A percentile compares a stretch with the other conserved stretches of the same genome.
phyloP scores from a whole-genome alignment of 2,888 invertebrate genomes.

The Cistogaster globosa region DNA sequence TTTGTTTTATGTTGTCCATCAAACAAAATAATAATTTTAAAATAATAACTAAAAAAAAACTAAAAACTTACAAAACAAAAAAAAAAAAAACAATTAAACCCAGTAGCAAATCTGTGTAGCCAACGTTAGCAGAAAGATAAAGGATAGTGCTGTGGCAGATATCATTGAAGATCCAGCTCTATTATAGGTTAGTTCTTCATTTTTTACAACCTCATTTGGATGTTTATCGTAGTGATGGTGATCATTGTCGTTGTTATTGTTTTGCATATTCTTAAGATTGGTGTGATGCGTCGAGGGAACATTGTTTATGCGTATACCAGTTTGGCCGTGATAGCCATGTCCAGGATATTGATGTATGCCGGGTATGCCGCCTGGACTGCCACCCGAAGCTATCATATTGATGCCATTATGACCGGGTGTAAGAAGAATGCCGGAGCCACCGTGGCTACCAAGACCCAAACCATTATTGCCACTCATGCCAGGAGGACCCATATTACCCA shows the following conservation, averaged over 20 bases:
- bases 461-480: slow-evolving; percentile 61
- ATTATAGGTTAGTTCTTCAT: slow-evolving; percentile 93
- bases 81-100: slow-evolving; percentile 47
- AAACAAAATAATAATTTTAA: slow-evolving; percentile 15
- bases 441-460: slow-evolving; percentile 69
- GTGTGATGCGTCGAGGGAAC: slow-evolving; percentile 81
- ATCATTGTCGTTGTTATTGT: slow-evolving; percentile 77
- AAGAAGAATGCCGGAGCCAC: slow-evolving; percentile 75
- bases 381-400: slow-evolving; percentile 77
- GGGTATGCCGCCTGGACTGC: slow-evolving; percentile 73
- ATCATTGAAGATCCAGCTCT: slow-evolving; percentile 79
- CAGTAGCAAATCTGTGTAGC: slow-evolving; percentile 60
- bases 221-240: slow-evolving; percentile 91
- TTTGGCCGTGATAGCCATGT: slow-evolving; percentile 76
- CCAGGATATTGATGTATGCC: slow-evolving; percentile 72
- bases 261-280: slow-evolving; percentile 77
- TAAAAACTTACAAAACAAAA: background rate
- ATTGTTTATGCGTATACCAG: slow-evolving; percentile 82
- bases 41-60: slow-evolving; percentile 20
- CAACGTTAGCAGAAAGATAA: slow-evolving; percentile 66
- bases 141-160: slow-evolving; percentile 62
- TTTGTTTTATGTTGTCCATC: slow-evolving; percentile 11
- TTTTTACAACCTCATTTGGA: slow-evolving; percentile 96
- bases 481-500: slow-evolving; percentile 63
- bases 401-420: slow-evolving; percentile 77